phyloP scores from a whole-genome alignment of 2,113 vertebrate genomes.

The Chaenocephalus aceratus region DNA sequence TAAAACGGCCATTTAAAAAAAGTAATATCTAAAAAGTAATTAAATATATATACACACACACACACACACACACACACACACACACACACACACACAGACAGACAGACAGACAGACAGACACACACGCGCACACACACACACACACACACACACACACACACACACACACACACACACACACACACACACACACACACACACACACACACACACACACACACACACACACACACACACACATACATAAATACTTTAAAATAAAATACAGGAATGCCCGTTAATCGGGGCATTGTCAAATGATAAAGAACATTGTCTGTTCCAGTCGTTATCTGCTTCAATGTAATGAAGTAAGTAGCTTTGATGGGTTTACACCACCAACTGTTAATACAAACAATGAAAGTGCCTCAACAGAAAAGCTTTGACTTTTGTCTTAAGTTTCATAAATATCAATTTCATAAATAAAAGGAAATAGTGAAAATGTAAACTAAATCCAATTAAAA shows the following conservation, averaged over 20 bases:
- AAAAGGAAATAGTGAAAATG: slow-evolving; percentile 29
- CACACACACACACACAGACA: no score
- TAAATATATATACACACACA: no score
- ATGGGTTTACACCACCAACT: slow-evolving; percentile 25
- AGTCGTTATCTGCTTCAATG: slow-evolving; percentile 10
- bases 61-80: no score
- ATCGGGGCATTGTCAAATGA: background rate
- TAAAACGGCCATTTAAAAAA: background rate
- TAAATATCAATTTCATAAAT: slow-evolving; percentile 51
- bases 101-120: no score
- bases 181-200: slow-evolving; percentile 29
- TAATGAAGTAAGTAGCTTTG: slow-evolving; percentile 19
- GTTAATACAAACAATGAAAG: slow-evolving; percentile 29
- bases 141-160: slow-evolving; percentile 41
- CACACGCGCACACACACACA: background rate
- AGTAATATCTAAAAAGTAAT: background rate
- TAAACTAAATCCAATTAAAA: slow-evolving; percentile 13
- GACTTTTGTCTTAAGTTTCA: background rate
- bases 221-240: slow-evolving; percentile 36
- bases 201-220: slow-evolving; percentile 23
- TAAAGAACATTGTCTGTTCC: slow-evolving; percentile 46
- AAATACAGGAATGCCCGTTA: background rate
- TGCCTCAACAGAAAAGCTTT: slow-evolving; percentile 16
- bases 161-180: slow-evolving; percentile 26
- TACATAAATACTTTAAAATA: background rate